Evolutionary conservation across 2,888 invertebrate genomes (phyloP), one percentile per base, ranked within the genome.

Genomic region (Cantharis rufa): DNA sequence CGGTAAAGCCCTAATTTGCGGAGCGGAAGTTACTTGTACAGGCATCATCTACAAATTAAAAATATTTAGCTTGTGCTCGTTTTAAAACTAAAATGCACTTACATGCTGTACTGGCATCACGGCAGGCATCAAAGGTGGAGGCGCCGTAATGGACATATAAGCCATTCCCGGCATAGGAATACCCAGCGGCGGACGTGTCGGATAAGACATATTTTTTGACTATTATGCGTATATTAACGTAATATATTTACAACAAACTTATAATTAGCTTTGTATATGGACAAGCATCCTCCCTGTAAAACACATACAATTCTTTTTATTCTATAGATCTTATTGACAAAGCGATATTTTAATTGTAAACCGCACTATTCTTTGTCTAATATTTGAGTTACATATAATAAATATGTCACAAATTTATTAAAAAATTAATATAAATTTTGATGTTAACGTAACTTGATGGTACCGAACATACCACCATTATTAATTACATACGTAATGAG

Each of bases 141-240:
- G 92, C 70, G 92, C 94, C 71, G 93, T 86, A 86, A 89, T 88
- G 7, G 88, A 87, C 89, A 90, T 89, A 79, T 89, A 90, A 16
- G 89, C 90, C 88, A 90, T 89, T 79, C 88, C 88, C 86, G 93
- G 92, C 82, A 93, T 92, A 86, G 94, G 92, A 76, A 95, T 92
- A 64, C 93, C 93, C 84, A 92, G 91, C 16, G 95, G 93, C 69
- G 95, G 95, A 84, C 96, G 92, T 82, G 96, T 95, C 81, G 96
- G 97, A 89, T 93, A 97, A 81, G 97, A 97, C 97, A 97, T 97
- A 24, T n/a, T 66, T 64, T 21, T 66, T 66, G 48, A 48, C n/a
- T 48, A 48, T 48, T 48, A n/a, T 48, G n/a, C 7, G 48, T n/a
- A n/a, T 7, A 7, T n/a, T 32, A 32, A 3, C 28, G 28, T 32